Evolutionary conservation across 2,113 vertebrate genomes (phyloP), one percentile per base, ranked within the genome.

Genomic region (Atrichornis clamosus): DNA sequence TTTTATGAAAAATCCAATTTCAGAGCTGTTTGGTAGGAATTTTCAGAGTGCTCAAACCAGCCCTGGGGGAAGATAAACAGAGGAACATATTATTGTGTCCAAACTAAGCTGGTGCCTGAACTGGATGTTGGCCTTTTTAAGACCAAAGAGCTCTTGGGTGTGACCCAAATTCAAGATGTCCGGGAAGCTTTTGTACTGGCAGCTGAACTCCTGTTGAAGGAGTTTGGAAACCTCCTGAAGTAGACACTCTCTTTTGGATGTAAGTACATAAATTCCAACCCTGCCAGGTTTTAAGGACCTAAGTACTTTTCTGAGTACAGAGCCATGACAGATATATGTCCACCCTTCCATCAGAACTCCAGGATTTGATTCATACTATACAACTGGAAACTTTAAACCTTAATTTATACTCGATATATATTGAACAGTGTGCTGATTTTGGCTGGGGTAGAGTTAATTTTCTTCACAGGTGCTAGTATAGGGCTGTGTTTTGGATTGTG

Each of bases 1-100:
- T 85, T 93, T 83, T 77, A 69, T 88, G 78, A 77, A 80, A 95
- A 93, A 83, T 74, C 37, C 65, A 90, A 65, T 90, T 93, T 94
- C 52, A 62, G 68, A 69, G 6, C 47, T 80, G 13, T 86, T 83
- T 58, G 32, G 58, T 41, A 53, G 46, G 58, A 75, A 77, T 87
- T 92, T 90, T 89, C 72, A 47, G 73, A 44, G 35, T 2, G 1
- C 27, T 86, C 56, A 59, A 84, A 84, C 10, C 15, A 75, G 24
- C 26, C 47, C 69, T 75, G 8, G 21, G 26, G 62, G n/a, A 67
- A 90, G 83, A 75, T 60, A 90, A 88, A 77, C n/a, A 89, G 74
- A 89, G 12, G n/a, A 91, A 68, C 6, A 10, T 56, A 33, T n/a
- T 79, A 91, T 67, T 44, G 9, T 13, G 5, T 81, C 76, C 39